These are phyloP conservation scores for Thamnophis sirtalis DNA, from an alignment of 2,113 vertebrate species.

Conservation along the genomic window DNA sequence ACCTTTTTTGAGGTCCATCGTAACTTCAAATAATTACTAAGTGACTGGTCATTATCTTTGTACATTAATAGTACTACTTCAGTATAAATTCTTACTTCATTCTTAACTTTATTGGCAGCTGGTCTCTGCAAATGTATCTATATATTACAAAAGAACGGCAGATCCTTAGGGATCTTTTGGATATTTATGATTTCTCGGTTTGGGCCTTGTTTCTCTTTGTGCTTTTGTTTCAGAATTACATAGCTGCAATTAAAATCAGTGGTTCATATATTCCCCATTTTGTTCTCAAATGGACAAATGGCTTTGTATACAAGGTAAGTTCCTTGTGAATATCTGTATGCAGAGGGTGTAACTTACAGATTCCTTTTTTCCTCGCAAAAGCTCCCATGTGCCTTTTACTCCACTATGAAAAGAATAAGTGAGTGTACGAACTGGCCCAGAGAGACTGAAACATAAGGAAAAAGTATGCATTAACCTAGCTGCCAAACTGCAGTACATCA, in stretches of 20 bases:
- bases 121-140: neutral
- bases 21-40: neutral
- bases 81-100: neutral
- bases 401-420: neutral
- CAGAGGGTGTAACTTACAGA: neutral
- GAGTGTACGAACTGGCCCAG: neutral
- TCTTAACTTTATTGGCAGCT: neutral
- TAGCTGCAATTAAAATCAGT: neutral
- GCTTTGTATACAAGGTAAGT: neutral
- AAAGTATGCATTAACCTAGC: neutral
- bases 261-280: neutral
- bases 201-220: neutral
- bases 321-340: neutral
- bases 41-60: neutral
- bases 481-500: neutral
- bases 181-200: neutral
- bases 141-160: neutral
- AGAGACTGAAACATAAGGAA: neutral
- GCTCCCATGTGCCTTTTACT: neutral
- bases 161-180: neutral
- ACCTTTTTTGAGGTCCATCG: neutral
- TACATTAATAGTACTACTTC: constrained; percentile 14
- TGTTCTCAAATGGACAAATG: neutral
- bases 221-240: neutral
- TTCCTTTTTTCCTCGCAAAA: neutral